Percentiles rank a stretch among this genome's conserved stretches.
Conservation (phyloP, 64 coral and sea anemone species). For the Dendronephthya gigantea region DNA sequence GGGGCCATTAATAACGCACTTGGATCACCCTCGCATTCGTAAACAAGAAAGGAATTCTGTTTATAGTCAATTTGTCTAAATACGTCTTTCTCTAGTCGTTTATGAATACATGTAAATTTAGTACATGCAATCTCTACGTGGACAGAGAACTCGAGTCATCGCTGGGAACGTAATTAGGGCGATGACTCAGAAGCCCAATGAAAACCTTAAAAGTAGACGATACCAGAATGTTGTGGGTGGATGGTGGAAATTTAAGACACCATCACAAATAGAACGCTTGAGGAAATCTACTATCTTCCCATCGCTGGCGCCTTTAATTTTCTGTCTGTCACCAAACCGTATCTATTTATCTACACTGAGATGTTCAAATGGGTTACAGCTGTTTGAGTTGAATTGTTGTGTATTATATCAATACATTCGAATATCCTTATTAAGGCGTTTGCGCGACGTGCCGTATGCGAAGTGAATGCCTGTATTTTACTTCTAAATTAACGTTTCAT, state of each 20-base stretch:
- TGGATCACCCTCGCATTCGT: background rate
- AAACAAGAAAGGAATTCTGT: slow-evolving; percentile 4
- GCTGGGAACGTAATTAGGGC: background rate
- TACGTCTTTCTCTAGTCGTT: background rate
- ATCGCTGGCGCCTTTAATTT: background rate
- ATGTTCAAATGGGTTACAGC: background rate
- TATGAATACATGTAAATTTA: background rate
- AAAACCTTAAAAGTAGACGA: background rate
- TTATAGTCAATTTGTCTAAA: background rate
- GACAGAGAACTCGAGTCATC: background rate
- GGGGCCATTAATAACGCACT: background rate
- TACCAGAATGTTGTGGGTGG: background rate
- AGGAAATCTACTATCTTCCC: background rate
- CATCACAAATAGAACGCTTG: background rate
- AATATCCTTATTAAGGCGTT: background rate
- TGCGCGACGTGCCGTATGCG: background rate
- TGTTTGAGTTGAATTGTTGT: background rate
- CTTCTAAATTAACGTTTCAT: background rate
- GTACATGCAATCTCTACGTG: background rate
- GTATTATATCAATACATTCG: background rate
- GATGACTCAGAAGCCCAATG: background rate
- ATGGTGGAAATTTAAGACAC: background rate
- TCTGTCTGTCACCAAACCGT: background rate
- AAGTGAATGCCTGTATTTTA: background rate
- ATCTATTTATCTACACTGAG: slow-evolving; percentile 10